phyloP scores from a whole-genome alignment of 2,113 vertebrate genomes.

The Lasiurus borealis region DNA sequence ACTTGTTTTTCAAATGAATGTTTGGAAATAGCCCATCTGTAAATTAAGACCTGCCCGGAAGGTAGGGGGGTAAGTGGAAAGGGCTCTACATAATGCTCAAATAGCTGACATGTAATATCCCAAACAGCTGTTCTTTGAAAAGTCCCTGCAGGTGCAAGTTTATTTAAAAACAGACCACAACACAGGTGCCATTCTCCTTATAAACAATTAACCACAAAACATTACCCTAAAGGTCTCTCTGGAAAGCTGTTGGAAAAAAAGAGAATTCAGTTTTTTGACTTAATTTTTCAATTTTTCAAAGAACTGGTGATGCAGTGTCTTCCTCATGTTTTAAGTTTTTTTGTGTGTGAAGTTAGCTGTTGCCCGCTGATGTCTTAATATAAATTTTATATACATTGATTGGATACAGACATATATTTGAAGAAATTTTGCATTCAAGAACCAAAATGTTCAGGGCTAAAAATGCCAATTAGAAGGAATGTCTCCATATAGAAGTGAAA shows the following conservation, averaged over 20 bases:
- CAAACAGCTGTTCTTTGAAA: conserved; percentile 54
- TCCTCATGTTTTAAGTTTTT: conserved; percentile 24
- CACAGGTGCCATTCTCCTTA: conserved; percentile 83
- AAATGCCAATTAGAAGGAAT: conserved; percentile 42
- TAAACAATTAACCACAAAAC: conserved; percentile 69
- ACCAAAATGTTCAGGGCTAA: conserved; percentile 27
- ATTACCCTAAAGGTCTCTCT: conserved; percentile 35
- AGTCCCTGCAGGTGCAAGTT: conserved; percentile 78
- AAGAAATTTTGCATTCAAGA: conserved; percentile 24
- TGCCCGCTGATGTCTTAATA: conserved; percentile 44
- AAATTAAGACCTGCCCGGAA: background rate
- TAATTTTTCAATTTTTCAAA: conserved; percentile 63
- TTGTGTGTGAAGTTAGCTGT: conserved; percentile 48
- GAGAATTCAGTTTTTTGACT: background rate
- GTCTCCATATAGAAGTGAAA: background rate
- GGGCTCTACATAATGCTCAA: background rate
- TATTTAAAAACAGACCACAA: conserved; percentile 81
- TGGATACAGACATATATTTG: background rate
- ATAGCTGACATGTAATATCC: background rate
- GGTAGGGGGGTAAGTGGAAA: background rate
- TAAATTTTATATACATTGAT: conserved; percentile 15
- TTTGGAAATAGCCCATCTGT: conserved; percentile 54
- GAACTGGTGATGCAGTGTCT: background rate
- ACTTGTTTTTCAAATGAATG: conserved; percentile 37
- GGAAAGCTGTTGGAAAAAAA: conserved; percentile 52